Base-by-base conservation (phyloP, 2,888 invertebrate species). In the Rhagophthalmus giganteus region DNA sequence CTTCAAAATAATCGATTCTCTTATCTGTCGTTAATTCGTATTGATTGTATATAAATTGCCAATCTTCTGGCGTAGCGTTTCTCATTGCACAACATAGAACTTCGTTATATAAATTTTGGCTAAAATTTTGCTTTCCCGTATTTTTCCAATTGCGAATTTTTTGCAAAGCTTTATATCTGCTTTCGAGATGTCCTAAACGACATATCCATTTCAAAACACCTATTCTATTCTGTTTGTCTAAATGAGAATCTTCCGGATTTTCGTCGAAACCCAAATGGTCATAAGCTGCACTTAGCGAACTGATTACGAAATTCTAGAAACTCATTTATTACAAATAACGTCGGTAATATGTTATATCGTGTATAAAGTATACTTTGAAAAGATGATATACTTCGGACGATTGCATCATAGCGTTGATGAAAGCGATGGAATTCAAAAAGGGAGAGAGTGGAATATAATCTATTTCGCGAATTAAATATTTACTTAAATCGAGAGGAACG, bases 41-140 rank as follows among this genome's bases (percentile, higher is more conserved):
- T 0, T 76, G 54, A 2, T 41, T 34, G 78, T 84, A 86, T 11
- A 87, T 72, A 59, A 75, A 79, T 1, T 81, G 63, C 79, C 87
- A 91, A 51, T 87, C 84, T 0, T 67, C 67, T n/a, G 67, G 62
- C 0, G 73, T 75, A 0, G 88, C 88, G 11, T 79, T 69, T 9
- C 82, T 80, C 6, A 92, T 77, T 1, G 81, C 88, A 14, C 81
- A 81, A 67, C 91, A 91, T 73, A 89, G 89, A 1, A 90, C 85
- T 45, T 81, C 80, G 13, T 79, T 73, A 35, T 87, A 83, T 39
- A 83, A 78, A 63, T 90, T 86, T 4, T 79, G 79, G n/a, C 81
- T 76, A n/a, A n/a, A n/a, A 40, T 84, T 76, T 46, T 13, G 67
- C 1, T 2, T 32, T 26, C 62, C 62, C 10, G 61, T 45, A 60